Evolutionary conservation across 2,113 vertebrate genomes (phyloP).

Genomic region (Limanda limanda): DNA sequence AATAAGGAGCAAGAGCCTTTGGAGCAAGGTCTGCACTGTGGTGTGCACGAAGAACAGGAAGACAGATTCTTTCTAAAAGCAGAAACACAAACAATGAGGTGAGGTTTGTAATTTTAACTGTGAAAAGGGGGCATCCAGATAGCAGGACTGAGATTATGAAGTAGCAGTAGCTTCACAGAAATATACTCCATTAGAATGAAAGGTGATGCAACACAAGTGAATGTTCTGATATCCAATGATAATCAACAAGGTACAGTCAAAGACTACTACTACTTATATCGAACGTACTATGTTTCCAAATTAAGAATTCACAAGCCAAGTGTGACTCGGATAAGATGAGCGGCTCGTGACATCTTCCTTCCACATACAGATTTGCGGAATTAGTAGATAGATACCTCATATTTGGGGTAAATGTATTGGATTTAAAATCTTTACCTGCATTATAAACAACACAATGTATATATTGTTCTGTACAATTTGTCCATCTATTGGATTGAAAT

Average conservation of each 20-base stretch:
- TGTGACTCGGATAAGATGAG: too few relatives aligned
- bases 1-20: not conserved
- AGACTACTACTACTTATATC: too few relatives aligned
- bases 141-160: not conserved
- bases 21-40: not conserved
- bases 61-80: not conserved
- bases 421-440: too few relatives aligned
- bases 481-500: too few relatives aligned
- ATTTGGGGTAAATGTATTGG: too few relatives aligned
- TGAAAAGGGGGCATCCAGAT: not conserved
- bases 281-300: too few relatives aligned
- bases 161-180: not conserved
- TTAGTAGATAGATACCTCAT: too few relatives aligned
- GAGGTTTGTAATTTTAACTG: slow-evolving; percentile 8
- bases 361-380: too few relatives aligned
- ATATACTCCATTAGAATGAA: not conserved
- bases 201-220: not conserved
- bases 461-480: too few relatives aligned
- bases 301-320: not conserved
- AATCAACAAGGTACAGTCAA: too few relatives aligned
- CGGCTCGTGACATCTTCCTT: too few relatives aligned
- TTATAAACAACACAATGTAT: too few relatives aligned
- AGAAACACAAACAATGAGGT: not conserved
- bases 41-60: not conserved
- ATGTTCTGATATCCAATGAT: not conserved